Conservation (phyloP, 2,888 invertebrate genomes). For the Sussaba pulchella region DNA sequence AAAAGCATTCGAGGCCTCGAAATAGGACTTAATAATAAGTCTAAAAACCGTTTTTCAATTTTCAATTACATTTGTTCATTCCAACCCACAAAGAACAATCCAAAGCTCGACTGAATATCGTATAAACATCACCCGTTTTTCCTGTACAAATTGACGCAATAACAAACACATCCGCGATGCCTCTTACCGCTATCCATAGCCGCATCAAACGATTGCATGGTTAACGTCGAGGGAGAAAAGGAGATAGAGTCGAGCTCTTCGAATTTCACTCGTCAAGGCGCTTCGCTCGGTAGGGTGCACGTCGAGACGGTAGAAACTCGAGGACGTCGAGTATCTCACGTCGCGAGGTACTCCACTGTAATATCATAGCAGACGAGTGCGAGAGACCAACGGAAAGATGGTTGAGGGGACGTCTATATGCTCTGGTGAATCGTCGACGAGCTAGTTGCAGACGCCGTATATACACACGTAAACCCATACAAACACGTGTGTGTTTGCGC, state of each 20-base stretch:
- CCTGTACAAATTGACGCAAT: no score
- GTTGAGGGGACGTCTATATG: conserved; percentile 25
- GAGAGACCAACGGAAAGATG: conserved; percentile 13
- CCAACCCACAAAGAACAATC: no score
- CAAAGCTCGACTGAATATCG: no score
- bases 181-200: background rate
- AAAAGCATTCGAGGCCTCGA: no score
- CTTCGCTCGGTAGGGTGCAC: conserved; percentile 25
- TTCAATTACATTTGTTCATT: no score
- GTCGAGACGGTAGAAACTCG: conserved; percentile 53
- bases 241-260: background rate
- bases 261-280: conserved; percentile 35
- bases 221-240: background rate
- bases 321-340: conserved; percentile 20
- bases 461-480: no score
- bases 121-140: no score
- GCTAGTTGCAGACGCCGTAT: conserved; percentile 18
- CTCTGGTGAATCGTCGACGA: conserved; percentile 29
- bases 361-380: conserved; percentile 5
- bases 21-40: no score
- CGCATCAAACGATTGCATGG: background rate
- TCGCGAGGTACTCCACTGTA: conserved; percentile 1
- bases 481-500: no score
- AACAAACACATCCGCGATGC: no score
- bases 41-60: no score